These are phyloP conservation scores for Drosophila helvetica DNA, from an alignment of 2,888 invertebrate species.

Conservation along the genomic window DNA sequence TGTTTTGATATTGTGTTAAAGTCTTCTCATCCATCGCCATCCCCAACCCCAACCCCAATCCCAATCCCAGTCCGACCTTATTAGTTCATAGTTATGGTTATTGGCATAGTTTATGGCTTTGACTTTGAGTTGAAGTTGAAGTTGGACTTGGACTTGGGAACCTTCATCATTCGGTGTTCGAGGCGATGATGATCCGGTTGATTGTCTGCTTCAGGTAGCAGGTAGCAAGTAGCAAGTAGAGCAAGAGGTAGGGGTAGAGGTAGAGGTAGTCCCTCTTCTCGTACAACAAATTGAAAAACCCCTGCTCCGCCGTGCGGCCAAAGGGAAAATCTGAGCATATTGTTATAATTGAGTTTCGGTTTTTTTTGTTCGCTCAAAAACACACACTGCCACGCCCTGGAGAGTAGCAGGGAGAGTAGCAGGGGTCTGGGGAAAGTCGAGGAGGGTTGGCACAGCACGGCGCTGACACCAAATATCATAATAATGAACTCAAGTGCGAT, in stretches of 20 bases:
- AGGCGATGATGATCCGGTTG: slow-evolving; percentile 21
- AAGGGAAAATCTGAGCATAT: slow-evolving; percentile 83
- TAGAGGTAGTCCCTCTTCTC: not conserved
- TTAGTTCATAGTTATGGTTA: slow-evolving; percentile 73
- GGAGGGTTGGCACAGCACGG: slow-evolving; percentile 37
- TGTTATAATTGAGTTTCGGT: slow-evolving; percentile 84
- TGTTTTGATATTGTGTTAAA: slow-evolving; percentile 54
- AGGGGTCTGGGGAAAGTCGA: not conserved
- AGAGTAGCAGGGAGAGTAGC: slow-evolving; percentile 28
- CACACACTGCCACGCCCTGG: slow-evolving; percentile 63
- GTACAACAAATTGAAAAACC: slow-evolving; percentile 27
- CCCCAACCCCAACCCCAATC: too few species aligned
- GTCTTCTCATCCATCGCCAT: not conserved
- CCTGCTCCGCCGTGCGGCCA: slow-evolving; percentile 15
- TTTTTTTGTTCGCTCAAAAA: slow-evolving; percentile 4
- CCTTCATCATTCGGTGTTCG: not conserved
- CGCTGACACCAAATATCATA: slow-evolving; percentile 81
- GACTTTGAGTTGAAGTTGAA: not conserved
- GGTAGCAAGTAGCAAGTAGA: slow-evolving; percentile 45
- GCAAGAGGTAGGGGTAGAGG: slow-evolving; percentile 30
- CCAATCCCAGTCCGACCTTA: slow-evolving; percentile 48
- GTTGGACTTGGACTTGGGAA: slow-evolving; percentile 3
- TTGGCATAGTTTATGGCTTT: slow-evolving; percentile 59
- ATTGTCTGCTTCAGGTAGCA: slow-evolving; percentile 48
- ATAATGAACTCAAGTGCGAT: slow-evolving; percentile 69